Evolutionary conservation across 2,797 vertebrate genomes (phyloP).

Genomic region (Oryzias sinensis): DNA sequence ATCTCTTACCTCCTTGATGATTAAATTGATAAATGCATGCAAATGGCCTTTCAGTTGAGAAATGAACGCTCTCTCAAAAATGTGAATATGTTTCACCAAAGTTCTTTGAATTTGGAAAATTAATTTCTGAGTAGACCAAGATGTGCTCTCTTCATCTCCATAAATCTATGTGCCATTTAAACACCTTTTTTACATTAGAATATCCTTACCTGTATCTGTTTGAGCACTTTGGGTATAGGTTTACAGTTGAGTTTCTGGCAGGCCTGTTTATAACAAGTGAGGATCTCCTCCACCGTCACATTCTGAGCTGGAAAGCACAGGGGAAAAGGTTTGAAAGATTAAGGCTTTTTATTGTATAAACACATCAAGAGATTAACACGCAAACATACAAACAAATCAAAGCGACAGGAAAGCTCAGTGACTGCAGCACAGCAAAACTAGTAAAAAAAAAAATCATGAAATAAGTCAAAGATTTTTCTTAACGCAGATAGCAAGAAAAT

Average conservation of each 20-base stretch:
- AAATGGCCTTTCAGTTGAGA: too few relatives aligned
- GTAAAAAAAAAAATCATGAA: too few relatives aligned
- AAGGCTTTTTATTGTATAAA: constrained; percentile 11
- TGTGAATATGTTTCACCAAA: too few relatives aligned
- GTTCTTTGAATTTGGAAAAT: too few relatives aligned
- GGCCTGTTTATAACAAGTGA: constrained; percentile 87
- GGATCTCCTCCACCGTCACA: constrained; percentile 89
- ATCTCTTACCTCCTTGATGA: too few relatives aligned
- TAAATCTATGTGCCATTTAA: too few relatives aligned
- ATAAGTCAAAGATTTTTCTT: too few relatives aligned
- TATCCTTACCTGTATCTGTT: constrained; percentile 88
- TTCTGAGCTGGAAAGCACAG: constrained; percentile 85
- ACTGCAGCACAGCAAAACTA: too few relatives aligned
- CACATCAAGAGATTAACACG: neutral
- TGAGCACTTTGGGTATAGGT: constrained; percentile 89
- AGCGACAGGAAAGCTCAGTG: too few relatives aligned
- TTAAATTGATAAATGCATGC: too few relatives aligned
- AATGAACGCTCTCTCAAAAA: too few relatives aligned
- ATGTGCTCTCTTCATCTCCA: constrained; percentile 17
- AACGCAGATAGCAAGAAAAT: too few relatives aligned
- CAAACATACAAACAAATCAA: neutral
- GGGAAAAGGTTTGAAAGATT: constrained; percentile 23
- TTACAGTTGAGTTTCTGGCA: constrained; percentile 96
- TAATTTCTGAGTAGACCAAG: constrained; percentile 7
- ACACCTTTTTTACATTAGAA: neutral